These are phyloP conservation scores for Callyntrura sp. DNA, from an alignment of 2,888 invertebrate species.

Conservation along the genomic window DNA sequence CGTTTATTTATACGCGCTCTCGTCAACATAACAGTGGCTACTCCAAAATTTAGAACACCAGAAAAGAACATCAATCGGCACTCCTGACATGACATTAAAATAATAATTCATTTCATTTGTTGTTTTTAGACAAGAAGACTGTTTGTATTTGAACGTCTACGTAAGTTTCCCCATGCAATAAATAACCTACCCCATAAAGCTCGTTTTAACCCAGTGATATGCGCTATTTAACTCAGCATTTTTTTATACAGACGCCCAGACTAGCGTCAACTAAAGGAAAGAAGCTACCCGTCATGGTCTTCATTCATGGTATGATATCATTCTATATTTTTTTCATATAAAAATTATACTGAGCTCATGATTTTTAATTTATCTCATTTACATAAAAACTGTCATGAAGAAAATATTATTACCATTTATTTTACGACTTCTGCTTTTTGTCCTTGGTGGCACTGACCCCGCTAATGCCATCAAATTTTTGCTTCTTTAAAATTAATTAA, in stretches of 20 bases:
- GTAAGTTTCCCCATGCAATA: conserved; percentile 33
- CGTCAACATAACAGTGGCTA: no score
- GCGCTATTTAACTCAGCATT: conserved; percentile 1
- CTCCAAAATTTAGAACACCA: no score
- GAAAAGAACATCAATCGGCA: no score
- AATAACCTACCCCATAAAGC: not conserved
- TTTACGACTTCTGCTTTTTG: conserved; percentile 20
- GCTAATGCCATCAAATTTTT: not conserved
- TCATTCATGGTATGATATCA: conserved; percentile 77
- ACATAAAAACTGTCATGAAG: not conserved
- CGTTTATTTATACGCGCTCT: no score
- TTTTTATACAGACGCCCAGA: conserved; percentile 47
- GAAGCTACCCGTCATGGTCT: conserved; percentile 81
- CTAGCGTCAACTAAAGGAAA: conserved; percentile 34
- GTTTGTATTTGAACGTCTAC: conserved; percentile 81
- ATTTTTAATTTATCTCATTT: not conserved
- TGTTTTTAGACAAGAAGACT: conserved; percentile 80
- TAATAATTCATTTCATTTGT: not conserved
- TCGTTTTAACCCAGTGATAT: not conserved
- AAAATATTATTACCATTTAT: not conserved
- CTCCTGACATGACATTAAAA: not conserved
- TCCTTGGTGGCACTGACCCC: conserved; percentile 65
- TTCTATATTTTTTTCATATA: not conserved
- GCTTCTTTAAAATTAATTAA: not conserved
- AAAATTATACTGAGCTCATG: not conserved